Percentiles rank a stretch among this genome's conserved stretches.
phyloP scores from a whole-genome alignment of 2,888 invertebrate species.

The Drosophila hamatofila region DNA sequence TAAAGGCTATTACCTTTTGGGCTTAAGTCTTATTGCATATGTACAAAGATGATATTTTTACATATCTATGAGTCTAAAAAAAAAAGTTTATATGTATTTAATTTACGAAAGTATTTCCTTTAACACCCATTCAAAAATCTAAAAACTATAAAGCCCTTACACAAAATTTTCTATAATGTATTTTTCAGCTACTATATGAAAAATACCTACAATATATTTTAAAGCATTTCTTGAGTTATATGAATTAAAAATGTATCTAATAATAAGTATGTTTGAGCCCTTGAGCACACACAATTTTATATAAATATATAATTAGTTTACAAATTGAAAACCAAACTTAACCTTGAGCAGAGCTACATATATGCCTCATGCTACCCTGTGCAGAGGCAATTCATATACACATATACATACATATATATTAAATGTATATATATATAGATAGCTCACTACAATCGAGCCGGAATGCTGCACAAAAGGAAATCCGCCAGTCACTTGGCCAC shows the following conservation, averaged over 20 bases:
- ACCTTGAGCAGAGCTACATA: neutral
- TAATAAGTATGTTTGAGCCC: neutral
- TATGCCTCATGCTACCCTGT: slow-evolving; percentile 9
- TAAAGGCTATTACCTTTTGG: no score
- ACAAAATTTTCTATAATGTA: neutral
- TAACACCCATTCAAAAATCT: no score
- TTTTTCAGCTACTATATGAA: neutral
- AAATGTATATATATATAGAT: slow-evolving; percentile 29
- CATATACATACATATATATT: slow-evolving; percentile 15
- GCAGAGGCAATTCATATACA: neutral
- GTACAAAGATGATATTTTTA: no score
- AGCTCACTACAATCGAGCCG: slow-evolving; percentile 28
- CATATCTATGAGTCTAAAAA: no score
- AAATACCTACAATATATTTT: neutral
- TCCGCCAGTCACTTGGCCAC: slow-evolving; percentile 67
- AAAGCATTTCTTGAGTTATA: neutral
- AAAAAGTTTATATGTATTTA: no score
- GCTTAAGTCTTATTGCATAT: no score
- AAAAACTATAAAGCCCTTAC: no score
- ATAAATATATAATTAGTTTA: slow-evolving; percentile 3
- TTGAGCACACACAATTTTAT: no score
- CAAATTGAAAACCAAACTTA: neutral
- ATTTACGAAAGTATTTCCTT: no score
- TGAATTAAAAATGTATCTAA: neutral
- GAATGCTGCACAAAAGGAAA: slow-evolving; percentile 66